These are phyloP conservation scores for Coregonus sp. DNA, from an alignment of 2,797 vertebrate species.

Conservation along the genomic window DNA sequence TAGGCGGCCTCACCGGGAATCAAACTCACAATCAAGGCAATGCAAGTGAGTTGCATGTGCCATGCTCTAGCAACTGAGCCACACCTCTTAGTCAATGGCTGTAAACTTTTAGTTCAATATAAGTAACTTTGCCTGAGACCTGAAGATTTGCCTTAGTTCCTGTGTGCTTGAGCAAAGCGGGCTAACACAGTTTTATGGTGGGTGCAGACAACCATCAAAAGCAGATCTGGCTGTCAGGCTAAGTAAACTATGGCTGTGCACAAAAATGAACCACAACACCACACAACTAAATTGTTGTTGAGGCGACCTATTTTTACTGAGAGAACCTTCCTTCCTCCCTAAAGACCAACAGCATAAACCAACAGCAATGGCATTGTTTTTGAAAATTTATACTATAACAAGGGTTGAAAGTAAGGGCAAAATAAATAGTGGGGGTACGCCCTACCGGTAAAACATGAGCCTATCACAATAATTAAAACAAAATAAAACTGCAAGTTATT, in stretches of 20 bases:
- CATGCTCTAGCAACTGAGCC: too few species aligned
- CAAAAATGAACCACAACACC: too few species aligned
- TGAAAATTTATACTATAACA: neutral
- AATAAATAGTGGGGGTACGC: too few species aligned
- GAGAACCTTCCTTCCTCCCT: conserved; percentile 22
- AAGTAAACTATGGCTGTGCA: neutral
- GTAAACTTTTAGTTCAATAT: too few species aligned
- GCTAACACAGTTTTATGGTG: neutral
- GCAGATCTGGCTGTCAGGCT: neutral
- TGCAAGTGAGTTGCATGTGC: too few species aligned
- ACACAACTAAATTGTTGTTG: neutral
- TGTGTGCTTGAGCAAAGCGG: neutral
- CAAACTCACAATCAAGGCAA: too few species aligned
- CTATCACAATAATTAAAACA: too few species aligned
- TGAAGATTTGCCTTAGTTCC: neutral
- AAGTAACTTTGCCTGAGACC: neutral
- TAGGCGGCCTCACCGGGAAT: too few species aligned
- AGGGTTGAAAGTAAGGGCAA: too few species aligned
- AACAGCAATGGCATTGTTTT: neutral
- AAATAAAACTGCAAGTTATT: too few species aligned
- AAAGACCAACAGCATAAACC: conserved; percentile 5
- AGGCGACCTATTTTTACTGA: conserved; percentile 49
- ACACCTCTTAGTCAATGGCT: too few species aligned
- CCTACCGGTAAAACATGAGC: too few species aligned
- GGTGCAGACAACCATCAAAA: neutral